Percentiles rank a stretch among this genome's conserved stretches.
Conservation (phyloP, 2,888 invertebrate species). For the Gortyna flavago region DNA sequence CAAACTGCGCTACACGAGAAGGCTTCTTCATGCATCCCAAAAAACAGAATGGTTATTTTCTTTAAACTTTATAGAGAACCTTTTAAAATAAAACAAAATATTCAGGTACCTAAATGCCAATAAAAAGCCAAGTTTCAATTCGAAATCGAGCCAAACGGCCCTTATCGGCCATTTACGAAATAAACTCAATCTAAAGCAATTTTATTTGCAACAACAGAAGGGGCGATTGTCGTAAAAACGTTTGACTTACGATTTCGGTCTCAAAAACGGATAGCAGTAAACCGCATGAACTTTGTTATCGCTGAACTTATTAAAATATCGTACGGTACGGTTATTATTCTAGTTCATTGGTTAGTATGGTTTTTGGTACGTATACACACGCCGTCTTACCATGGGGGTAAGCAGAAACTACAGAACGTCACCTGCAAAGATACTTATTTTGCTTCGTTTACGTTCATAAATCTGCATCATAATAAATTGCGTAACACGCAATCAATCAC, state of each 20-base stretch:
- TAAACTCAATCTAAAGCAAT: conserved; percentile 49
- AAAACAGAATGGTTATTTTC: conserved; percentile 16
- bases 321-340: conserved; percentile 8
- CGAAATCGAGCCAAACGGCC: conserved; percentile 30
- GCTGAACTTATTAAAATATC: conserved; percentile 39
- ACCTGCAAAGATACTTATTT: too few species aligned
- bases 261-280: conserved; percentile 30
- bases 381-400: too few species aligned
- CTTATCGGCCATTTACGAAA: conserved; percentile 45
- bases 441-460: too few species aligned
- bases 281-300: conserved; percentile 41
- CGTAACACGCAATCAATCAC: too few species aligned
- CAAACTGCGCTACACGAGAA: too few species aligned
- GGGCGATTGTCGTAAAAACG: conserved; percentile 48
- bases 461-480: too few species aligned
- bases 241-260: conserved; percentile 42
- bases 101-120: conserved; percentile 17
- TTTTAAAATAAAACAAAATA: conserved; percentile 35
- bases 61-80: background rate
- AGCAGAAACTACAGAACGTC: too few species aligned
- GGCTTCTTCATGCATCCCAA: too few species aligned
- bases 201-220: conserved; percentile 51
- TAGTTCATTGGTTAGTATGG: background rate
- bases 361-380: too few species aligned
- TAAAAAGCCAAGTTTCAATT: conserved; percentile 43